Evolutionary conservation across 2,113 vertebrate species (phyloP).

Genomic region (Dinomys branickii): DNA sequence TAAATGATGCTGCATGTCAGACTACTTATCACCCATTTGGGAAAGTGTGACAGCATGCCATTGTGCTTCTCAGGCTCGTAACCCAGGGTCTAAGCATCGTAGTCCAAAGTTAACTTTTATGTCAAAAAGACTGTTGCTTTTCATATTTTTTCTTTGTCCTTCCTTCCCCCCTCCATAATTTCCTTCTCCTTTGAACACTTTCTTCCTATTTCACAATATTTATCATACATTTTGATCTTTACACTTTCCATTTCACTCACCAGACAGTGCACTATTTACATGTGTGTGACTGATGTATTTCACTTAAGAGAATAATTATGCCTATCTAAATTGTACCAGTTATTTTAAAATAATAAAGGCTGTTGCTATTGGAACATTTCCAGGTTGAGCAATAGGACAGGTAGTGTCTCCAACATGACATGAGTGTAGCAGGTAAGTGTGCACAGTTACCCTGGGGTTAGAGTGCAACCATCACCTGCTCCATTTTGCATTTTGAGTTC

Average conservation of each 20-base stretch:
- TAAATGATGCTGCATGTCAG: neutral
- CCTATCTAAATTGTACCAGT: too few species aligned
- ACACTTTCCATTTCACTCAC: too few species aligned
- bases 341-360: neutral
- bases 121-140: too few species aligned
- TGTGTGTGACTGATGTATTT: too few species aligned
- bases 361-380: neutral
- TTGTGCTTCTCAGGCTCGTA: neutral
- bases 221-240: too few species aligned
- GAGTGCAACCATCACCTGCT: neutral
- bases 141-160: too few species aligned
- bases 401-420: rapidly evolving
- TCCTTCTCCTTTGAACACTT: neutral
- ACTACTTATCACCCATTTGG: neutral
- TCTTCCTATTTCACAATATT: too few species aligned
- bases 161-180: too few species aligned
- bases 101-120: neutral
- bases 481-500: neutral
- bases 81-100: neutral
- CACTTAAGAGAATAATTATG: too few species aligned
- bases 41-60: neutral
- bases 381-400: neutral
- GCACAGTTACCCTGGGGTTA: neutral
- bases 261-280: too few species aligned
- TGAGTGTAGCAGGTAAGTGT: neutral